These are phyloP conservation scores for Centrocercus urophasianus DNA, from an alignment of 2,113 vertebrate genomes.

Conservation along the genomic window DNA sequence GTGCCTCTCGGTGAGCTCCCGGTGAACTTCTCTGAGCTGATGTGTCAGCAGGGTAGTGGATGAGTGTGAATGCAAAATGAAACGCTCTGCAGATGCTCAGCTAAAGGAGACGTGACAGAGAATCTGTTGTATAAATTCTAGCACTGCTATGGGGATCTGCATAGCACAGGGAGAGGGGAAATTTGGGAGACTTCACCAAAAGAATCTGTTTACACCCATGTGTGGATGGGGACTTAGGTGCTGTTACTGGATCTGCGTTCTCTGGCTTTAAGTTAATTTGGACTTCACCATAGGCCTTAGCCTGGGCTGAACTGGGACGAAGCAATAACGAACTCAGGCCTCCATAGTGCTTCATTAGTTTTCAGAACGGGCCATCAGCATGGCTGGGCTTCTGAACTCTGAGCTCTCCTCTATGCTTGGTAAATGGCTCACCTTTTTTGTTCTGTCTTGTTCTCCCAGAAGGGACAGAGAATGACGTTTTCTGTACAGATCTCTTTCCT, in stretches of 20 bases:
- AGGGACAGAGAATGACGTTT: slow-evolving; percentile 11
- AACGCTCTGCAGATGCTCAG: neutral
- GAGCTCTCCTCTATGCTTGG: slow-evolving; percentile 27
- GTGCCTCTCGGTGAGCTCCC: neutral
- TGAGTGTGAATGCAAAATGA: neutral
- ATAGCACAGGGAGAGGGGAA: neutral
- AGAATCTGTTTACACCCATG: slow-evolving; percentile 60
- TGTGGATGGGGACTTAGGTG: slow-evolving; percentile 56
- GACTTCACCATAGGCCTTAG: slow-evolving; percentile 48
- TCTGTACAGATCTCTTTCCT: slow-evolving; percentile 15
- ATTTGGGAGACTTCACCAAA: neutral
- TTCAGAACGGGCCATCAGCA: neutral
- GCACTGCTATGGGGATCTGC: slow-evolving; percentile 12
- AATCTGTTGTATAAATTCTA: neutral
- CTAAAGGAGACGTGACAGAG: neutral
- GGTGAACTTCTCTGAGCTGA: neutral
- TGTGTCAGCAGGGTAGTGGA: neutral
- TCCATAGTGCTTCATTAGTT: slow-evolving; percentile 11
- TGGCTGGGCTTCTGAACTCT: neutral
- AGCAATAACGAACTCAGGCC: slow-evolving; percentile 72
- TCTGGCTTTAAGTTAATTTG: slow-evolving; percentile 63
- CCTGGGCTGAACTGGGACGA: slow-evolving; percentile 64
- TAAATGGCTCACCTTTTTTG: slow-evolving; percentile 8
- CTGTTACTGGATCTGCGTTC: slow-evolving; percentile 58
- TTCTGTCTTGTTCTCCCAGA: slow-evolving; percentile 41